phyloP scores from a whole-genome alignment of 2,888 invertebrate species.

The Zaprionus obscuricornis region DNA sequence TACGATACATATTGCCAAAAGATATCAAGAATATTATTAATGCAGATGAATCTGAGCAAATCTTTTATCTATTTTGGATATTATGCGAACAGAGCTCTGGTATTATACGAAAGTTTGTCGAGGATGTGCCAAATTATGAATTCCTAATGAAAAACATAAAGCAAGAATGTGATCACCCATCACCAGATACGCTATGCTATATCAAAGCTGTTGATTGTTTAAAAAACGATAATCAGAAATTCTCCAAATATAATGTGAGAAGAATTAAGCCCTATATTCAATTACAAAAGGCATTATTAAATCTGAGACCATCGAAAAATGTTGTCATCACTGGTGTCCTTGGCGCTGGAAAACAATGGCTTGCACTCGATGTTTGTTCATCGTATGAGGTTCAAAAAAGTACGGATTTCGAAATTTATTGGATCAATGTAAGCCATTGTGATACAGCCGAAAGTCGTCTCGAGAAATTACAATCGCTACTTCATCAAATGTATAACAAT shows the following conservation, averaged over 20 bases:
- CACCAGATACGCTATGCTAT: slow-evolving; percentile 55
- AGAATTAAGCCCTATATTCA: slow-evolving; percentile 73
- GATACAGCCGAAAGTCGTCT: slow-evolving; percentile 62
- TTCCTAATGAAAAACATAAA: slow-evolving; percentile 26
- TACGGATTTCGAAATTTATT: slow-evolving; percentile 82
- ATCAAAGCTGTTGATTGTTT: slow-evolving; percentile 63
- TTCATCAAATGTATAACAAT: slow-evolving; percentile 54
- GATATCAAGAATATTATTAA: slow-evolving; percentile 49
- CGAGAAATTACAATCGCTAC: slow-evolving; percentile 69
- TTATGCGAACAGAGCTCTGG: slow-evolving; percentile 28
- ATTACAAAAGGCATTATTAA: slow-evolving; percentile 66
- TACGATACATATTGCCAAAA: slow-evolving; percentile 30
- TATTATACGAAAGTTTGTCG: slow-evolving; percentile 62
- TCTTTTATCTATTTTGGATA: slow-evolving; percentile 37
- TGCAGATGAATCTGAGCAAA: slow-evolving; percentile 1
- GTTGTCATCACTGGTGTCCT: slow-evolving; percentile 81
- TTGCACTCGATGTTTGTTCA: slow-evolving; percentile 80
- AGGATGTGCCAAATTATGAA: slow-evolving; percentile 51
- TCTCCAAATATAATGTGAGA: slow-evolving; percentile 80
- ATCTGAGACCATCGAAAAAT: slow-evolving; percentile 67
- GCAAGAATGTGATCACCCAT: slow-evolving; percentile 1
- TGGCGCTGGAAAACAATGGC: slow-evolving; percentile 82
- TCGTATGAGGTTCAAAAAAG: slow-evolving; percentile 76
- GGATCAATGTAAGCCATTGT: slow-evolving; percentile 80
- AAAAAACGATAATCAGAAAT: slow-evolving; percentile 75